These are phyloP conservation scores for Eupelmus urozonus DNA, from an alignment of 2,888 invertebrate genomes.

Conservation along the genomic window DNA sequence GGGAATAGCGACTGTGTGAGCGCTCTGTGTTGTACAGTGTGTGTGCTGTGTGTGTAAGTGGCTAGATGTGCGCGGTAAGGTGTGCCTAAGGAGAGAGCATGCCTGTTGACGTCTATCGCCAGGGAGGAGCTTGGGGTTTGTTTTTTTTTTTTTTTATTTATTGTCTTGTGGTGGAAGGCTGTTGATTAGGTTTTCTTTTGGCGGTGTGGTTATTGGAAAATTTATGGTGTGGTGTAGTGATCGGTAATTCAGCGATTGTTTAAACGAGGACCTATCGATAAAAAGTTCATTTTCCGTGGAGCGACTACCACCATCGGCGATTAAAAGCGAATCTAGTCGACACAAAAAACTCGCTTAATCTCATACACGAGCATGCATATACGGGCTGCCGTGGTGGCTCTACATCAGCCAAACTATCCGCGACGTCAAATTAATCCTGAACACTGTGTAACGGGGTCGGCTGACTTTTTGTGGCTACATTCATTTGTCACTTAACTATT, in stretches of 20 bases:
- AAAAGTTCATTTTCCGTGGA: no score
- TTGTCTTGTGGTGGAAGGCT: no score
- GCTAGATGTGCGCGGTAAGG: not conserved
- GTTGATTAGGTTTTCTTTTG: no score
- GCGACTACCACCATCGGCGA: no score
- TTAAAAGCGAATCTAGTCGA: no score
- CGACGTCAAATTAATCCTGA: not conserved
- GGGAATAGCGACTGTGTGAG: not conserved
- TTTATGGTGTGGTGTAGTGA: no score
- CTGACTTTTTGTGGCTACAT: not conserved
- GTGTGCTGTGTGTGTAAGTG: slow-evolving; percentile 5
- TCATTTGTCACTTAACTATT: slow-evolving; percentile 26
- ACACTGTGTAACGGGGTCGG: slow-evolving; percentile 12
- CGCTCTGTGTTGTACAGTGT: not conserved
- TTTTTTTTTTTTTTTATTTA: no score
- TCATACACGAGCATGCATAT: no score
- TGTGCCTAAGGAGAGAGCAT: not conserved
- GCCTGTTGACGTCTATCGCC: slow-evolving; percentile 12
- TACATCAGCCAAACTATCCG: not conserved
- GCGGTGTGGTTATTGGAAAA: no score
- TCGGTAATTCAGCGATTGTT: no score
- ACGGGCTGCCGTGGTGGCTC: not conserved
- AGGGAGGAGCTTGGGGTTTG: slow-evolving; percentile 7
- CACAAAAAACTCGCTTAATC: no score
- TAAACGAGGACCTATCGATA: no score